These are phyloP conservation scores for Brachionus rubens DNA, from an alignment of 1,140 invertebrate genomes.

Conservation along the genomic window DNA sequence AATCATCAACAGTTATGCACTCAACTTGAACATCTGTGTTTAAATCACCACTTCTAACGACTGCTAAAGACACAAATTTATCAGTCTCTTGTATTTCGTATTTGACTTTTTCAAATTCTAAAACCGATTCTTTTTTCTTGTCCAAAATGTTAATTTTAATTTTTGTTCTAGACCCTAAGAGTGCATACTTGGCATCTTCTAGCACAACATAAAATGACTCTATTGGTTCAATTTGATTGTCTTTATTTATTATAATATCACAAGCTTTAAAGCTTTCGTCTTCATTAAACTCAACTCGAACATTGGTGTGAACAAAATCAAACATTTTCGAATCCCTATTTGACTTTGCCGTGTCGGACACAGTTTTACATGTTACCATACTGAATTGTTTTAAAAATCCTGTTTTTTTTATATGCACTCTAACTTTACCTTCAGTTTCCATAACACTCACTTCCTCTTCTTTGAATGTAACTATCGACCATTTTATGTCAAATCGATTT, in stretches of 20 bases:
- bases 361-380: constrained; percentile 53
- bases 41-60: constrained; percentile 49
- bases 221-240: constrained; percentile 55
- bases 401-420: constrained; percentile 53
- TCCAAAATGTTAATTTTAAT: constrained; percentile 48
- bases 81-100: constrained; percentile 53
- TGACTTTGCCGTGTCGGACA: constrained; percentile 50
- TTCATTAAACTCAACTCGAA: constrained; percentile 57
- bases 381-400: constrained; percentile 57
- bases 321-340: background rate
- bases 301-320: constrained; percentile 39
- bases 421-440: constrained; percentile 53
- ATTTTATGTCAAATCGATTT: constrained; percentile 55
- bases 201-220: constrained; percentile 56
- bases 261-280: constrained; percentile 56
- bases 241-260: constrained; percentile 57
- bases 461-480: constrained; percentile 55
- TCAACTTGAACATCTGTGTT: constrained; percentile 5
- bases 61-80: constrained; percentile 51
- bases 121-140: constrained; percentile 53
- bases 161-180: constrained; percentile 49
- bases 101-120: constrained; percentile 52
- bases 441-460: constrained; percentile 50
- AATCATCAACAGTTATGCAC: constrained; percentile 3
- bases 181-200: constrained; percentile 51